Evolutionary conservation across 2,113 vertebrate species (phyloP).

Genomic region (Carettochelys insculpta): DNA sequence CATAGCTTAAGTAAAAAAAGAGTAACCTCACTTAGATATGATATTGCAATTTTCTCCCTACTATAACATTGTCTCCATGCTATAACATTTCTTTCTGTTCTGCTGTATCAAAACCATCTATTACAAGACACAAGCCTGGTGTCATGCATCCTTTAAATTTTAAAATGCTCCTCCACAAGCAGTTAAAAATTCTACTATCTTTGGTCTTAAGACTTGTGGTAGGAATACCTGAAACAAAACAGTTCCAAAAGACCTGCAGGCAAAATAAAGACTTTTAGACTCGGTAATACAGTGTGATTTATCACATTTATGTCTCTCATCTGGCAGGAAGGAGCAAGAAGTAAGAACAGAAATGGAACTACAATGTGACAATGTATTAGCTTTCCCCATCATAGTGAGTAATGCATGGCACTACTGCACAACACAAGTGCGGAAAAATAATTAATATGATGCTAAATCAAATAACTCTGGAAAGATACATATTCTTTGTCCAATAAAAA

Average conservation of each 20-base stretch:
- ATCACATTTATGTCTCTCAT: background rate
- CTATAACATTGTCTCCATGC: too few relatives aligned
- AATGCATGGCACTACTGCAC: background rate
- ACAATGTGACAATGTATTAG: background rate
- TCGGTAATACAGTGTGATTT: background rate
- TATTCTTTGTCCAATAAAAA: background rate
- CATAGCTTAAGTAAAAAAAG: background rate
- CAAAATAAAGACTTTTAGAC: background rate
- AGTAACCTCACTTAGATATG: background rate
- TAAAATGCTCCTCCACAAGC: background rate
- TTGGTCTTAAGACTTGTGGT: background rate
- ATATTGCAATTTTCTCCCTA: accelerated
- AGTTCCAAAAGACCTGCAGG: background rate
- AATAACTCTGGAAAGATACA: background rate
- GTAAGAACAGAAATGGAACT: background rate
- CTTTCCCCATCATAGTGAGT: background rate
- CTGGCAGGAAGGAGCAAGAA: background rate
- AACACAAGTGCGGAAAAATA: background rate
- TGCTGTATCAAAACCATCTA: background rate
- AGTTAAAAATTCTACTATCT: background rate
- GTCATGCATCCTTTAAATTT: background rate
- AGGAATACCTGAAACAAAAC: background rate
- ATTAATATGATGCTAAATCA: background rate
- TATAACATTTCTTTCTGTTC: background rate
- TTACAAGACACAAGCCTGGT: background rate